Evolutionary conservation across 2,797 vertebrate genomes (phyloP).

Genomic region (Xerus rutilus): DNA sequence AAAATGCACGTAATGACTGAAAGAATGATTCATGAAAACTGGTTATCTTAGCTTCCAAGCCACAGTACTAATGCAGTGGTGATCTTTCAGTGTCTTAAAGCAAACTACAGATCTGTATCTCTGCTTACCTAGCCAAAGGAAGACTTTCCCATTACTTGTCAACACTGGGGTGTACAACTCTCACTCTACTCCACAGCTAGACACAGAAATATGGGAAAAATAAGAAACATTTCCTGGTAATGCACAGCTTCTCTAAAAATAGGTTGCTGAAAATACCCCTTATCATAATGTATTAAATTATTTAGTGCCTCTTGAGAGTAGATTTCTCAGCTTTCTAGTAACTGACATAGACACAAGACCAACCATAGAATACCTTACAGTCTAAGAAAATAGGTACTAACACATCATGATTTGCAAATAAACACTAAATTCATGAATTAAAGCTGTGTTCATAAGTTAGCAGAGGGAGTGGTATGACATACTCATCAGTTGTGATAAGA

Average conservation of each 20-base stretch:
- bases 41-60: neutral
- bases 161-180: constrained; percentile 70
- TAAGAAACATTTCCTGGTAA: constrained; percentile 65
- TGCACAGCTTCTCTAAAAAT: constrained; percentile 56
- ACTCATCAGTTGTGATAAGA: neutral
- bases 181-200: constrained; percentile 73
- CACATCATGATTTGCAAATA: neutral
- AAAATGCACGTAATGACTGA: neutral
- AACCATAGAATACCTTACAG: constrained; percentile 32
- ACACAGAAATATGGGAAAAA: constrained; percentile 71
- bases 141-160: constrained; percentile 65
- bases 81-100: constrained; percentile 61
- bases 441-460: neutral
- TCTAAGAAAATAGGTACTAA: constrained; percentile 45
- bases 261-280: constrained; percentile 53
- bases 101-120: constrained; percentile 64
- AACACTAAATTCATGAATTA: constrained; percentile 28
- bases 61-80: neutral
- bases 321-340: constrained; percentile 54
- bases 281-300: constrained; percentile 45
- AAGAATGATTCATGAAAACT: neutral
- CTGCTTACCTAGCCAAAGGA: constrained; percentile 73
- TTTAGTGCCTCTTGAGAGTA: neutral
- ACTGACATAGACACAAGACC: constrained; percentile 3
- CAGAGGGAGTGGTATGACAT: neutral